These are phyloP conservation scores for Tetragonula carbonaria DNA, from an alignment of 2,888 invertebrate species.

Conservation along the genomic window DNA sequence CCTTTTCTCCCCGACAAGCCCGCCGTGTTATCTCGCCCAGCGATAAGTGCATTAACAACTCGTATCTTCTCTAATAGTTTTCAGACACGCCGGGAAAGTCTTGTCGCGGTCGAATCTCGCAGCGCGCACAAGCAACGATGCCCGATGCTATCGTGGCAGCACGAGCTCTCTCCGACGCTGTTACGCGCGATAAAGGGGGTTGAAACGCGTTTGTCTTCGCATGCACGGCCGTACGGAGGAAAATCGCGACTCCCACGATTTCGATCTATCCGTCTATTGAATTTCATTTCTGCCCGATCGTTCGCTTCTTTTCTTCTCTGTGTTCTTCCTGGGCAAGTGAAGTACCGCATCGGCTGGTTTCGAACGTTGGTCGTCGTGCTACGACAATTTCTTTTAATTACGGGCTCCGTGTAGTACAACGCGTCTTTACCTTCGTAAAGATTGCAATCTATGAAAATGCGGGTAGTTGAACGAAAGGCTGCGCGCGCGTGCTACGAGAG, in stretches of 20 bases:
- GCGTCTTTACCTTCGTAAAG: conserved; percentile 44
- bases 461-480: conserved; percentile 16
- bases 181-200: conserved; percentile 26
- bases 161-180: conserved; percentile 24
- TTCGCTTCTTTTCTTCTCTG: not conserved
- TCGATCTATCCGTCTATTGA: conserved; percentile 2
- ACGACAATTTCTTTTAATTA: conserved; percentile 49
- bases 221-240: not conserved
- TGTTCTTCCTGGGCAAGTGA: no score
- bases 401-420: conserved; percentile 30
- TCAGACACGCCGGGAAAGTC: conserved; percentile 67
- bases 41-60: conserved; percentile 72
- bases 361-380: not conserved
- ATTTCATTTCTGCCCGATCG: not conserved
- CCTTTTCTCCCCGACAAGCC: conserved; percentile 34
- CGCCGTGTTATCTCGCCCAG: conserved; percentile 64
- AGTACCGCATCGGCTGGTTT: not conserved
- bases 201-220: conserved; percentile 43
- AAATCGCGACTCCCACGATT: not conserved
- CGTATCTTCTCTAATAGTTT: conserved; percentile 72
- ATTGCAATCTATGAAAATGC: conserved; percentile 66
- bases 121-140: conserved; percentile 50
- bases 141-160: conserved; percentile 50
- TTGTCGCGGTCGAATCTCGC: conserved; percentile 62
- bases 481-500: conserved; percentile 7